phyloP scores from a whole-genome alignment of 2,113 vertebrate genomes.

The Accipiter cooperii region DNA sequence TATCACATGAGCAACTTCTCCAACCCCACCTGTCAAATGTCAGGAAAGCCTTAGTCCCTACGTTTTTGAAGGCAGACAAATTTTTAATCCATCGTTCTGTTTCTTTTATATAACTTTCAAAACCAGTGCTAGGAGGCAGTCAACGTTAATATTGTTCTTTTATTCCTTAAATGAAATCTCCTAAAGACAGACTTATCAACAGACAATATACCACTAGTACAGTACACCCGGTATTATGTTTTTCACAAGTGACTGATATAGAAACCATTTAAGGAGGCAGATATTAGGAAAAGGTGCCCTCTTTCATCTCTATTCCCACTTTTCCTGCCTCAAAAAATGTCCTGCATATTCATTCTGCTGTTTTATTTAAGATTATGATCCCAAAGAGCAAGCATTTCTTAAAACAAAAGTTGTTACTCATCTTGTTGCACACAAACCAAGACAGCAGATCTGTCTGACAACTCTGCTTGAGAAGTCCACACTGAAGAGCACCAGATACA shows the following conservation, averaged over 20 bases:
- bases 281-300: neutral
- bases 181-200: neutral
- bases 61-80: neutral
- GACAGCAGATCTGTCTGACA: neutral
- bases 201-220: neutral
- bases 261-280: neutral
- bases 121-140: neutral
- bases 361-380: neutral
- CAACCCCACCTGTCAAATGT: neutral
- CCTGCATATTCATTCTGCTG: neutral
- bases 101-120: neutral
- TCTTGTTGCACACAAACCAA: neutral
- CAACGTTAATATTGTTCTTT: neutral
- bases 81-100: neutral
- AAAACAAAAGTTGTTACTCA: neutral
- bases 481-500: neutral
- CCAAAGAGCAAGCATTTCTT: neutral
- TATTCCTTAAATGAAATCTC: neutral
- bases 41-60: neutral
- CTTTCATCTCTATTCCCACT: neutral
- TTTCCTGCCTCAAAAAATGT: neutral
- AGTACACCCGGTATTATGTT: neutral
- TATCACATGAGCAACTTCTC: neutral
- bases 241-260: neutral
- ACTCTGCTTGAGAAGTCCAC: neutral